A percentile compares a stretch with the other conserved stretches of the same genome.
Evolutionary conservation across 1,140 invertebrate genomes (phyloP).

Genomic region (Listronotus oregonensis): DNA sequence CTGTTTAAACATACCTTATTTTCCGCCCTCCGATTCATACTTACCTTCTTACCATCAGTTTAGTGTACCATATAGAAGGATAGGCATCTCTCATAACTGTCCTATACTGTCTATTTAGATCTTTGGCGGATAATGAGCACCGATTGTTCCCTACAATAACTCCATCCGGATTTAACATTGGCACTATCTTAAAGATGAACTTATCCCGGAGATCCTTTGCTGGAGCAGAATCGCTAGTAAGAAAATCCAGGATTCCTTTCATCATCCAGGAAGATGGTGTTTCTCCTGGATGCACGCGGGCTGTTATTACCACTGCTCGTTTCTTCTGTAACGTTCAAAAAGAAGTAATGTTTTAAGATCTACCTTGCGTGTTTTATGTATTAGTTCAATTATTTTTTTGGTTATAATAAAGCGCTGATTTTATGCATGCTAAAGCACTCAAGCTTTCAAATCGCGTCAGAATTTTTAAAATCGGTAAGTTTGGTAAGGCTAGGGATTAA

Average conservation of each 20-base stretch:
- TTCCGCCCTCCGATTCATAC: too few relatives aligned
- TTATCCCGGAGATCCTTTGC: conserved; percentile 84
- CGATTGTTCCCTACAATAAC: conserved; percentile 93
- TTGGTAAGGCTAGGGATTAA: too few relatives aligned
- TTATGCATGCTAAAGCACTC: too few relatives aligned
- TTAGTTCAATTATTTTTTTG: too few relatives aligned
- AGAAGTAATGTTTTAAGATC: too few relatives aligned
- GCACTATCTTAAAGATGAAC: conserved; percentile 95
- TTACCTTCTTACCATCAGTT: conserved; percentile 81
- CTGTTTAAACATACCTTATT: too few relatives aligned
- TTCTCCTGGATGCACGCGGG: conserved; percentile 94
- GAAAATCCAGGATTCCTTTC: conserved; percentile 92
- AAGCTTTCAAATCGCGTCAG: too few relatives aligned
- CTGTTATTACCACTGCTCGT: conserved; percentile 84
- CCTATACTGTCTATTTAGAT: conserved; percentile 87
- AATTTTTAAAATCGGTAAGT: too few relatives aligned
- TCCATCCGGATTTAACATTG: conserved; percentile 95
- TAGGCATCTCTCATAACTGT: conserved; percentile 87
- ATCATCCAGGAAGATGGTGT: conserved; percentile 95
- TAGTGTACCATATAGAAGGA: conserved; percentile 94
- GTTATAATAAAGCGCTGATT: too few relatives aligned
- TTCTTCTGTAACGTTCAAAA: conserved; percentile 65
- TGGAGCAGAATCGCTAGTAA: conserved; percentile 79
- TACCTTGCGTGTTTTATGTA: too few relatives aligned
- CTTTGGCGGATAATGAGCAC: conserved; percentile 85